These are phyloP conservation scores for Rhodophaea formosa DNA, from an alignment of 2,888 invertebrate genomes.

Conservation along the genomic window DNA sequence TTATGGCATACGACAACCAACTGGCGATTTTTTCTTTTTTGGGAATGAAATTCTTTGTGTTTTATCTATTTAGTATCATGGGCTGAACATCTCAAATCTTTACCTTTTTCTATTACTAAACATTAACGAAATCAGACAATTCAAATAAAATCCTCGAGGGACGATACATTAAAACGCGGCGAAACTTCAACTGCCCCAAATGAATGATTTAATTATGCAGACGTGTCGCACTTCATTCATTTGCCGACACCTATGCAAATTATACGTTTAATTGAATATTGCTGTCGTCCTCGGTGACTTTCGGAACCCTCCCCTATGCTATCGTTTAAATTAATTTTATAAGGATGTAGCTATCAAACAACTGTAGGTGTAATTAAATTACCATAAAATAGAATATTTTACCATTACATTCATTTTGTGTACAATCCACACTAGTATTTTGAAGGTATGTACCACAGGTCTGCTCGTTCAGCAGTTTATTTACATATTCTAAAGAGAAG, in stretches of 20 bases:
- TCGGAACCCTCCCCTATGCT: constrained; percentile 39
- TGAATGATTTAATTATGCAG: constrained; percentile 69
- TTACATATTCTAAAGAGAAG: no score
- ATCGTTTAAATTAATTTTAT: constrained; percentile 32
- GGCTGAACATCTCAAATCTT: no score
- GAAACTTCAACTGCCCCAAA: constrained; percentile 8
- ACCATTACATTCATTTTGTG: neutral
- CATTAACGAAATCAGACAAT: neutral
- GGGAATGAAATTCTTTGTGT: no score
- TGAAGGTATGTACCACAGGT: neutral
- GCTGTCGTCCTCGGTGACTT: constrained; percentile 65
- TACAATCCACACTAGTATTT: neutral
- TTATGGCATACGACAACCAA: no score
- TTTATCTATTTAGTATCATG: no score
- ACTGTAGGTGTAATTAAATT: constrained; percentile 2
- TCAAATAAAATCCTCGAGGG: neutral
- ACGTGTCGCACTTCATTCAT: constrained; percentile 72
- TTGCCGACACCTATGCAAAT: constrained; percentile 79
- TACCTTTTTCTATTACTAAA: neutral
- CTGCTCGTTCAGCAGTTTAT: no score
- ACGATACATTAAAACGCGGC: constrained; percentile 1
- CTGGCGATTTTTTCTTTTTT: no score
- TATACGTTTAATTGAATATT: constrained; percentile 77
- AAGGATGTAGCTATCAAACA: constrained; percentile 11
- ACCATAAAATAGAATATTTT: constrained; percentile 5